Conservation (phyloP, 2,113 vertebrate genomes). For the Dryoscopus gambensis region DNA sequence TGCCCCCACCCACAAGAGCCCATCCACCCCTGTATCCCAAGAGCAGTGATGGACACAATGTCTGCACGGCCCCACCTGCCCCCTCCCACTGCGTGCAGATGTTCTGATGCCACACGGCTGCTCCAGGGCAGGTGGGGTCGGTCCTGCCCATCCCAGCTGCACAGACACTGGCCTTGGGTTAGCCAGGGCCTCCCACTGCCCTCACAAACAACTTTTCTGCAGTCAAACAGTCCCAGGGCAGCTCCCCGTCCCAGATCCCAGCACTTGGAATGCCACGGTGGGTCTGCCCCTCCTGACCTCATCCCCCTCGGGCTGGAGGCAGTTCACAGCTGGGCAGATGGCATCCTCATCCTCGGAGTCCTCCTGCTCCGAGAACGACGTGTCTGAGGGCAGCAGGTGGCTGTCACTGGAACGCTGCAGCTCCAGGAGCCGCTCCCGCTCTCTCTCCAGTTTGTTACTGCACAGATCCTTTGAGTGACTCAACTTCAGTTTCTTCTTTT, state of each 20-base stretch:
- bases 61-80: neutral
- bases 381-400: conserved; percentile 80
- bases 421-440: conserved; percentile 61
- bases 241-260: neutral
- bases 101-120: neutral
- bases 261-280: accelerated
- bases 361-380: conserved; percentile 83
- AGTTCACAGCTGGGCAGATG: conserved; percentile 88
- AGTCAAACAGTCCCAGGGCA: neutral
- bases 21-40: neutral
- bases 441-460: conserved; percentile 69
- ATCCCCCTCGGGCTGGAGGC: conserved; percentile 93
- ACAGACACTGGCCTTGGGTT: accelerated
- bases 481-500: conserved; percentile 85
- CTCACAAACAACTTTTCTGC: neutral
- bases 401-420: conserved; percentile 72
- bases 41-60: accelerated
- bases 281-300: conserved; percentile 79
- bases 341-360: conserved; percentile 93
- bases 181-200: neutral
- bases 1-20: neutral
- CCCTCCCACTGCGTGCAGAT: neutral
- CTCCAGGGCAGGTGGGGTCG: neutral
- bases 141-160: neutral
- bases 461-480: conserved; percentile 70